These are phyloP conservation scores for Chloroclysta siterata DNA, from an alignment of 2,888 invertebrate genomes.

Conservation along the genomic window DNA sequence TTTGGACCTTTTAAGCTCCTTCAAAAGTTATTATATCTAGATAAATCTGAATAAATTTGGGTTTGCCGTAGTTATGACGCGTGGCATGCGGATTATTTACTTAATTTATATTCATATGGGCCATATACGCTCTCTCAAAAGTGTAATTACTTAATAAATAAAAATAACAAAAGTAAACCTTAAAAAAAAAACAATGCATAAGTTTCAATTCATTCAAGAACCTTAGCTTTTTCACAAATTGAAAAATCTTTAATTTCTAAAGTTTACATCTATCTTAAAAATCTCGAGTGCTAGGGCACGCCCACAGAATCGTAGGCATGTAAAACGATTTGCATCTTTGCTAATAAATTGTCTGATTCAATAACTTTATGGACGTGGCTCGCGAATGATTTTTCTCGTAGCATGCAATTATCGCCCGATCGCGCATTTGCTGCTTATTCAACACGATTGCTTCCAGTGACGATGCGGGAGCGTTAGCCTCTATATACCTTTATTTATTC, in stretches of 20 bases:
- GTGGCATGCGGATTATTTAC: no score
- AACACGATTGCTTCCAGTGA: conserved; percentile 30
- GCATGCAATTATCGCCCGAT: conserved; percentile 23
- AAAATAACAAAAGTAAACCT: no score
- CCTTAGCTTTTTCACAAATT: background rate
- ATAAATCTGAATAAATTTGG: no score
- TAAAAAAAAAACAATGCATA: no score
- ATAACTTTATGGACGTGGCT: background rate
- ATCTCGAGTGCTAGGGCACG: background rate
- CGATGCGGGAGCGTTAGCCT: conserved; percentile 56
- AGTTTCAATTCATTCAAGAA: no score
- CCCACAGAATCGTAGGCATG: background rate
- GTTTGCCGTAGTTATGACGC: no score
- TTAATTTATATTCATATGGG: no score
- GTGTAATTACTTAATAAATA: no score
- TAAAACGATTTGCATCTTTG: background rate
- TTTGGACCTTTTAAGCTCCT: no score
- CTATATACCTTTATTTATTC: conserved; percentile 4
- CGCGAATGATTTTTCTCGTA: conserved; percentile 4
- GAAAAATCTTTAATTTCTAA: background rate
- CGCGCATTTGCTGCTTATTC: conserved; percentile 27
- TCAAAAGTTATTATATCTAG: no score
- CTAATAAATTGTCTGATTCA: conserved; percentile 6
- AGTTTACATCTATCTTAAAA: background rate
- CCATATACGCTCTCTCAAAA: no score